Percentiles rank a stretch among this genome's conserved stretches.
These are phyloP conservation scores for Ditylenchus weischeri DNA, from an alignment of 2,888 invertebrate species.

Conservation along the genomic window DNA sequence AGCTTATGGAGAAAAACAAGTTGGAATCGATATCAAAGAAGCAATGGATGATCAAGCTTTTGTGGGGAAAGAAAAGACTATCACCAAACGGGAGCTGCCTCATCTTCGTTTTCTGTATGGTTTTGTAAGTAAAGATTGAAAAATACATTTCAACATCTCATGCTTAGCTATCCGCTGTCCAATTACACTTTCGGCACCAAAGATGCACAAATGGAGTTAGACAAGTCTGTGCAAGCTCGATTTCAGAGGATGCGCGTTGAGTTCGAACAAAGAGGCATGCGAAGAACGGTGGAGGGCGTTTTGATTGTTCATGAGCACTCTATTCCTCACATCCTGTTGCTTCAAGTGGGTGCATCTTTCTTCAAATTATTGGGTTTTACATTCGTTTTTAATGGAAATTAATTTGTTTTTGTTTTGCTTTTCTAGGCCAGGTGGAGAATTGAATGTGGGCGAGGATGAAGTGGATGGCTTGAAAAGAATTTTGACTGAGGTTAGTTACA, in stretches of 20 bases:
- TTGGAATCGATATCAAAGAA: too few species aligned
- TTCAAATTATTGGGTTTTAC: constrained; percentile 76
- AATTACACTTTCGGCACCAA: constrained; percentile 99
- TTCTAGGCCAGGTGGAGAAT: constrained; percentile 84
- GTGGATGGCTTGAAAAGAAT: constrained; percentile 92
- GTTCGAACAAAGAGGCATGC: constrained; percentile 86
- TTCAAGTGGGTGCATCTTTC: constrained; percentile 96
- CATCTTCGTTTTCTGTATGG: too few species aligned
- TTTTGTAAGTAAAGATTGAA: too few species aligned
- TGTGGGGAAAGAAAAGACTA: too few species aligned
- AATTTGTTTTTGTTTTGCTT: constrained; percentile 15
- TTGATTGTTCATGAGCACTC: constrained; percentile 95
- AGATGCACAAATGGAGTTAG: constrained; percentile 95
- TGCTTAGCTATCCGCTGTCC: constrained; percentile 76
- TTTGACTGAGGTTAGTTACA: constrained; percentile 67
- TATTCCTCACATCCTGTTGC: constrained; percentile 87
- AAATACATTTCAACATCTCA: too few species aligned
- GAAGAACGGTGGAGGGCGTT: constrained; percentile 79
- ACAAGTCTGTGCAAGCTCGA: constrained; percentile 92
- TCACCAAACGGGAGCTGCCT: too few species aligned
- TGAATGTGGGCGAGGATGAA: constrained; percentile 92
- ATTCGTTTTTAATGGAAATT: too few species aligned
- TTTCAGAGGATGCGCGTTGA: constrained; percentile 98
- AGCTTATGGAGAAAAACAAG: too few species aligned
- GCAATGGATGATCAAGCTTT: too few species aligned